phyloP scores from a whole-genome alignment of 2,113 vertebrate genomes.

The Misgurnus mizolepis region DNA sequence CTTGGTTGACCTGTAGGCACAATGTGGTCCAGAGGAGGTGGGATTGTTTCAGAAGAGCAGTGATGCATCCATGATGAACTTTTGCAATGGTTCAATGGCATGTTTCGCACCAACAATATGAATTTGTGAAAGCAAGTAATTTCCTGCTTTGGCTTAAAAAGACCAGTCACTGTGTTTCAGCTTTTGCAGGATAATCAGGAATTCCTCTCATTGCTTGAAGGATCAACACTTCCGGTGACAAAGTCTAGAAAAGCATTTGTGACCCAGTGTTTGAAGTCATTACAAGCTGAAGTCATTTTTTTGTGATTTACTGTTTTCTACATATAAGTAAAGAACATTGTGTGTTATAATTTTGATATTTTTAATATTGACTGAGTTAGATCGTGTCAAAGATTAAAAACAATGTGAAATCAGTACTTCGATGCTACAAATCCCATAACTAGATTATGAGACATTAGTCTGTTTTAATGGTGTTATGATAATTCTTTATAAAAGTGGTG shows the following conservation, averaged over 20 bases:
- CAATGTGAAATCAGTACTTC: no score
- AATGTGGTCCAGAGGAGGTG: not conserved
- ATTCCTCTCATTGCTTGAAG: constrained; percentile 44
- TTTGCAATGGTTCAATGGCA: constrained; percentile 2
- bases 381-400: no score
- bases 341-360: no score
- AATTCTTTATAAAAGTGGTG: not conserved
- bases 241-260: constrained; percentile 19
- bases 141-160: constrained; percentile 27
- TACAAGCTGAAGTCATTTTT: not conserved
- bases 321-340: no score
- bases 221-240: constrained; percentile 38
- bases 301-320: no score
- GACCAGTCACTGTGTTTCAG: constrained; percentile 24
- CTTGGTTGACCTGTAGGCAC: constrained; percentile 6
- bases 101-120: not conserved
- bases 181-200: constrained; percentile 36
- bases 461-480: not conserved
- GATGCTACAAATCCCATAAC: no score
- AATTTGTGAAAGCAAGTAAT: not conserved
- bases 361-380: no score
- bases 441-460: no score
- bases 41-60: constrained; percentile 26
- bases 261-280: not conserved
- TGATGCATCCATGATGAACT: constrained; percentile 14